A percentile compares a stretch with the other conserved stretches of the same genome.
Conservation (phyloP, 2,888 invertebrate species). For the Stenchaetothrips biformis region DNA sequence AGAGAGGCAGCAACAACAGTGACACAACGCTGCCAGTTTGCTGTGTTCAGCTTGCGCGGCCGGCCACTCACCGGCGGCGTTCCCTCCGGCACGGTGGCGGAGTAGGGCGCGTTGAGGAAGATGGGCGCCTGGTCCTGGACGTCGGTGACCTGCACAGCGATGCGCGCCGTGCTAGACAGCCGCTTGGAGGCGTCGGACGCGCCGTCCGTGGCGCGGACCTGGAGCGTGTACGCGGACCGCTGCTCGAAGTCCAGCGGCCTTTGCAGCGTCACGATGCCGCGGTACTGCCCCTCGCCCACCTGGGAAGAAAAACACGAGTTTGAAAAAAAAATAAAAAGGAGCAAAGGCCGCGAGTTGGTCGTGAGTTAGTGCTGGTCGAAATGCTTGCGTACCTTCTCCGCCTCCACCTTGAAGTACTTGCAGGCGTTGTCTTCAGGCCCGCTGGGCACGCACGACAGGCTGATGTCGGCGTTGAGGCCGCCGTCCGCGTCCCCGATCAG, state of each 20-base stretch:
- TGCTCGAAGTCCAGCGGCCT: slow-evolving; percentile 71
- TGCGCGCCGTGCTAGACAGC: slow-evolving; percentile 62
- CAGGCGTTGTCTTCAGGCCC: slow-evolving; percentile 62
- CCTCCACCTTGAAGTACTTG: slow-evolving; percentile 60
- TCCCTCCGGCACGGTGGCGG: slow-evolving; percentile 70
- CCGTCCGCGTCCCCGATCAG: slow-evolving; percentile 67
- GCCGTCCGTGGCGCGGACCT: slow-evolving; percentile 61
- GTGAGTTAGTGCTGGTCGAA: background rate
- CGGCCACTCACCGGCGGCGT: slow-evolving; percentile 53
- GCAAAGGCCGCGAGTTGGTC: background rate
- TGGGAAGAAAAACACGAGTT: slow-evolving; percentile 41
- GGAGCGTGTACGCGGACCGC: slow-evolving; percentile 65
- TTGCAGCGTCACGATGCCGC: slow-evolving; percentile 62
- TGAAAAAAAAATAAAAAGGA: slow-evolving; percentile 15
- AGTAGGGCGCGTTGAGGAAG: slow-evolving; percentile 76
- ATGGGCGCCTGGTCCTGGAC: slow-evolving; percentile 77
- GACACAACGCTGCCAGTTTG: too few species aligned
- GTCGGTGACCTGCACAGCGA: slow-evolving; percentile 70
- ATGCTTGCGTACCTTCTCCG: slow-evolving; percentile 53
- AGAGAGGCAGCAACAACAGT: too few species aligned
- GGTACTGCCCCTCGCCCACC: slow-evolving; percentile 64
- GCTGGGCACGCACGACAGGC: slow-evolving; percentile 58
- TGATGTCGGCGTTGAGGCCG: slow-evolving; percentile 65
- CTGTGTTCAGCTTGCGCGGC: background rate
- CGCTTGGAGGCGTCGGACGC: slow-evolving; percentile 54